These are phyloP conservation scores for Drosophila asahinai DNA, from an alignment of 1,140 invertebrate genomes.

Conservation along the genomic window DNA sequence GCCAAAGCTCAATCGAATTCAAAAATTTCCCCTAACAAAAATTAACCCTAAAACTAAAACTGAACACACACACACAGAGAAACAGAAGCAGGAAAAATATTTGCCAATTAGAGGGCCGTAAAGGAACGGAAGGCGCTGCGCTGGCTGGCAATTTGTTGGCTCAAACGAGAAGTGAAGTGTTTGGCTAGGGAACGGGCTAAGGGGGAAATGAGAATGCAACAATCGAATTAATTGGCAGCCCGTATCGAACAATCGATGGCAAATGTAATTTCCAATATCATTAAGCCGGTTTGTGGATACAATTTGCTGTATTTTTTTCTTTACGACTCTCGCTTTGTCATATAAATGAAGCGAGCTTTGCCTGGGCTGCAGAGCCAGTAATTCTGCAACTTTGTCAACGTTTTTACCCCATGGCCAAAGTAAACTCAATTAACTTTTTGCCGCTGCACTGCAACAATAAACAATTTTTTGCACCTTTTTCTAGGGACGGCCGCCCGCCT, in stretches of 20 bases:
- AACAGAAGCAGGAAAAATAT: constrained; percentile 18
- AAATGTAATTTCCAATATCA: constrained; percentile 73
- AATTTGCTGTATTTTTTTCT: constrained; percentile 37
- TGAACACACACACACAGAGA: background rate
- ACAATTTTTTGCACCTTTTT: constrained; percentile 74
- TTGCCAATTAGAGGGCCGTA: constrained; percentile 37
- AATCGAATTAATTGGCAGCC: constrained; percentile 49
- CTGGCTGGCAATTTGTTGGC: constrained; percentile 9
- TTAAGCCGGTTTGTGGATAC: constrained; percentile 49
- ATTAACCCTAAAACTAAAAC: constrained; percentile 35
- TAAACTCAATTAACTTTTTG: constrained; percentile 83
- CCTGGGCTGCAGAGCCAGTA: constrained; percentile 8
- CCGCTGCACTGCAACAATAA: constrained; percentile 71
- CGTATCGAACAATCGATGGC: constrained; percentile 55
- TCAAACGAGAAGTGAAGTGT: constrained; percentile 29
- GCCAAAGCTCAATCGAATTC: constrained; percentile 7
- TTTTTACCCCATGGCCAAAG: constrained; percentile 72
- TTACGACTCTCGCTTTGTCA: constrained; percentile 57
- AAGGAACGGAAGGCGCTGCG: constrained; percentile 5
- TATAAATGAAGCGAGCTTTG: constrained; percentile 70
- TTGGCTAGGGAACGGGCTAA: background rate
- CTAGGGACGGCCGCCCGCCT: constrained; percentile 16
- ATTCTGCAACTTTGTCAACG: constrained; percentile 78
- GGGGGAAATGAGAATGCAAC: constrained; percentile 13
- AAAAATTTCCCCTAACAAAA: constrained; percentile 10